Percentiles rank a stretch among this genome's conserved stretches.
Conservation (phyloP, 2,797 vertebrate genomes). For the Cuculus canorus region DNA sequence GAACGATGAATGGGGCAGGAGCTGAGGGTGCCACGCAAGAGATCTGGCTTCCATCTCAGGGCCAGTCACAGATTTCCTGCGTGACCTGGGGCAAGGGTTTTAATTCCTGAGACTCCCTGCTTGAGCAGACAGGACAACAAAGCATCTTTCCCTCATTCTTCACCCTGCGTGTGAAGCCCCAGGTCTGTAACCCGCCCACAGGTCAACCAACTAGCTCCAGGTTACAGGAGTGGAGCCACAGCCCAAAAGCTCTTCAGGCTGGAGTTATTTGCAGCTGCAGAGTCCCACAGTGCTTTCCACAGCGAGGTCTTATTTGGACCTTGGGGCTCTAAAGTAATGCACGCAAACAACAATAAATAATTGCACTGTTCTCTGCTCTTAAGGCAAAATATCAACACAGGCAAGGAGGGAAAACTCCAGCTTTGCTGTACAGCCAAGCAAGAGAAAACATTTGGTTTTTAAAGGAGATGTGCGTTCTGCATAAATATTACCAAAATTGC, state of each 20-base stretch:
- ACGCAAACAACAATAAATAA: not conserved
- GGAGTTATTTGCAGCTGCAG: not conserved
- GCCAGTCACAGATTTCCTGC: conserved; percentile 14
- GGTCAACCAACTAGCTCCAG: not conserved
- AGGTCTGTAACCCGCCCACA: not conserved
- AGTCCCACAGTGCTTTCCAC: not conserved
- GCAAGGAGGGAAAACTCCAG: not conserved
- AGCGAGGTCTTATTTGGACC: not conserved
- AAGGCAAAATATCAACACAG: not conserved
- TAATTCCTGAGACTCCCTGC: not conserved
- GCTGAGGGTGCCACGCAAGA: not conserved
- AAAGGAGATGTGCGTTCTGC: not conserved
- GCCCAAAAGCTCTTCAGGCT: conserved; percentile 43
- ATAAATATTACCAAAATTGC: not conserved
- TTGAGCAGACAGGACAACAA: not conserved
- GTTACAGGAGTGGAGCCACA: not conserved
- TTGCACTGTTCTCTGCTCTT: not conserved
- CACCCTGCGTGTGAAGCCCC: not conserved
- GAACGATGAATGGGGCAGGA: not conserved
- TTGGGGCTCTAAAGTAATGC: not conserved
- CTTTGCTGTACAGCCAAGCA: not conserved
- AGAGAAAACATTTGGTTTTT: not conserved
- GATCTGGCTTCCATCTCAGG: not conserved
- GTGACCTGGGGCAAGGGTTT: not conserved
- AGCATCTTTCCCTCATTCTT: not conserved